A percentile compares a stretch with the other conserved stretches of the same genome.
phyloP scores from a whole-genome alignment of 92 coral and sea anemone genomes.

The Heteractis magnifica region DNA sequence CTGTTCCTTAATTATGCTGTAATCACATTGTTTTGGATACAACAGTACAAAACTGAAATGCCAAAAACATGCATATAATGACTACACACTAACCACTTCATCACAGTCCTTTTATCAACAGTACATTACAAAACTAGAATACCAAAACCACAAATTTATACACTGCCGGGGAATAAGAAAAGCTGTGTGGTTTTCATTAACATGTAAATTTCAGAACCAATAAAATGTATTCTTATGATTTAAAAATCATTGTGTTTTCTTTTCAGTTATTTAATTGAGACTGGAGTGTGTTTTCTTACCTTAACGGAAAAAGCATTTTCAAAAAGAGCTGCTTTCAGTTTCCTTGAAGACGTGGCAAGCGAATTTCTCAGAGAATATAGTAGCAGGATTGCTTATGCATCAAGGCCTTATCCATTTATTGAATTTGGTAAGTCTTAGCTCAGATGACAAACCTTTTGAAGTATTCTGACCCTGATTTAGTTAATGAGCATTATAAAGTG shows the following conservation, averaged over 20 bases:
- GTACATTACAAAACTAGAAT: too few species aligned
- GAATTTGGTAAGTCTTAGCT: slow-evolving; percentile 87
- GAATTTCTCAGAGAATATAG: slow-evolving; percentile 93
- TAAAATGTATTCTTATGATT: not conserved
- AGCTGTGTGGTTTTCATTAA: too few species aligned
- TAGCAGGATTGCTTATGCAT: slow-evolving; percentile 67
- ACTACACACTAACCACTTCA: too few species aligned
- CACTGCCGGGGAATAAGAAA: too few species aligned
- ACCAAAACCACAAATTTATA: too few species aligned
- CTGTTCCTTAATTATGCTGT: too few species aligned
- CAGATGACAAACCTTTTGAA: not conserved
- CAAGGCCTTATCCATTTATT: slow-evolving; percentile 93
- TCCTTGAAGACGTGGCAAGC: slow-evolving; percentile 86
- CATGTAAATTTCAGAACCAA: not conserved
- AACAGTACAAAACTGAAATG: too few species aligned
- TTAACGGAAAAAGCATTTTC: slow-evolving; percentile 90
- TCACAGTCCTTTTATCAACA: too few species aligned
- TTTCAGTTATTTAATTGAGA: slow-evolving; percentile 80
- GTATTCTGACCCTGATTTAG: too few species aligned
- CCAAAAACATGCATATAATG: too few species aligned
- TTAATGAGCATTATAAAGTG: too few species aligned
- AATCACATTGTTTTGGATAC: too few species aligned
- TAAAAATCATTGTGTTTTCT: not conserved
- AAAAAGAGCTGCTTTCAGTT: slow-evolving; percentile 96
- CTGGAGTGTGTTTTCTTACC: slow-evolving; percentile 93